Evolutionary conservation across 2,888 invertebrate genomes (phyloP), one percentile per base, ranked within the genome.

Genomic region (Cephus nigrinus): DNA sequence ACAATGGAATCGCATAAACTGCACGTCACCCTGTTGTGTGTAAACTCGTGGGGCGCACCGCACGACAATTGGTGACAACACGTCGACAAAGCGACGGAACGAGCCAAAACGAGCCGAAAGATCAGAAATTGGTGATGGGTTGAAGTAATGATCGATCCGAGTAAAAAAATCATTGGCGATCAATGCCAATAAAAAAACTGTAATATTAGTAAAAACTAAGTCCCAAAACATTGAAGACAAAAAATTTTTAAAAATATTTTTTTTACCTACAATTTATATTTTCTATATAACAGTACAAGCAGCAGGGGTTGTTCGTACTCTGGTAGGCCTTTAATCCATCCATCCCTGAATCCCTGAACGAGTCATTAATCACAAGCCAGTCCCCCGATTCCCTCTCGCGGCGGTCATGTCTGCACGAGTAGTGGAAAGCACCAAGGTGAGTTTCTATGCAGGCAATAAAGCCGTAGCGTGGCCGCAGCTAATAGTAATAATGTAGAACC

Each of bases 1-100:
- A 89, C 88, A 90, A 89, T 89, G 82, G 86, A 87, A 86, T 88
- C 86, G 85, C 89, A 89, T 88, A 88, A 89, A 89, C 87, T 86
- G 86, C 86, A 82, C 82, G 86, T 88, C 88, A 88, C 85, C 86
- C 89, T 89, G 89, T 90, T 90, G 89, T 89, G 87, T 89, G 88
- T 89, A 90, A 90, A 90, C 89, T 89, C 87, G 84, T 88, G 86
- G 89, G 89, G 89, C 89, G 83, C 88, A 85, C 82, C 82, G 86
- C 85, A 84, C 87, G 86, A 88, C 88, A 87, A 89, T 88, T 86
- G 89, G 85, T 87, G 87, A 90, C 88, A 90, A 90, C 87, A 87
- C 83, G 84, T 86, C 85, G 85, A 88, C 86, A 87, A 87, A 86
- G 83, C 83, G 79, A 77, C 81, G 82, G 83, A 86, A 86, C 84